Percentiles rank a stretch among this genome's conserved stretches.
Conservation (phyloP, 2,888 invertebrate genomes). For the Orgyia antiqua region DNA sequence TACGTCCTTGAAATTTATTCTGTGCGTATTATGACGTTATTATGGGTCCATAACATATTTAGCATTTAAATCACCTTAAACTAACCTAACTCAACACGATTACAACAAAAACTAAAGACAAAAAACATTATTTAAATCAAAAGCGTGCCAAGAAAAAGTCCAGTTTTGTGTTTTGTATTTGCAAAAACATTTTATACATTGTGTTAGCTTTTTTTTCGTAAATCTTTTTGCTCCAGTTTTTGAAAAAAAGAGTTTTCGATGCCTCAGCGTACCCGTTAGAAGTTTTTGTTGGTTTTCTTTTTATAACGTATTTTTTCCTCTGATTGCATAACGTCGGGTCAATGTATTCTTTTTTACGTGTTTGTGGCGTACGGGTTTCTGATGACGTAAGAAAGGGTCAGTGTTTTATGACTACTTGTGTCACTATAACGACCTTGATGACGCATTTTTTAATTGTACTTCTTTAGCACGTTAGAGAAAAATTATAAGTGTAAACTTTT, state of each 20-base stretch:
- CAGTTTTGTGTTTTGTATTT: conserved; percentile 45
- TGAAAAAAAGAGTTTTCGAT: conserved; percentile 44
- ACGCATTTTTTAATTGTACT: no score
- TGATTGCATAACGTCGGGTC: conserved; percentile 1
- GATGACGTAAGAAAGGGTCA: conserved; percentile 2
- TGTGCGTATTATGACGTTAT: no score
- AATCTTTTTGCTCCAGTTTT: conserved; percentile 60
- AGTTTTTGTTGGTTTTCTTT: conserved; percentile 45
- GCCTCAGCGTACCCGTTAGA: conserved; percentile 59
- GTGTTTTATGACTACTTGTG: no score
- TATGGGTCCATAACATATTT: no score
- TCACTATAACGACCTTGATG: no score
- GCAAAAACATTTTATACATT: conserved; percentile 68
- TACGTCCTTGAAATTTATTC: no score
- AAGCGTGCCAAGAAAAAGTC: conserved; percentile 70
- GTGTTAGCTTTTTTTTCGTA: conserved; percentile 44
- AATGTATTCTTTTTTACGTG: background rate
- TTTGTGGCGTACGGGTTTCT: background rate
- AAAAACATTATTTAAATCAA: conserved; percentile 59
- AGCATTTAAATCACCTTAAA: conserved; percentile 20
- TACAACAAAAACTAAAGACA: conserved; percentile 38
- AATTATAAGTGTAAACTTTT: no score
- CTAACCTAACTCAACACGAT: conserved; percentile 51
- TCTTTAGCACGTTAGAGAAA: no score
- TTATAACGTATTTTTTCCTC: conserved; percentile 5